These are phyloP conservation scores for Pharmacophagus antenor DNA, from an alignment of 2,888 invertebrate genomes.

Conservation along the genomic window DNA sequence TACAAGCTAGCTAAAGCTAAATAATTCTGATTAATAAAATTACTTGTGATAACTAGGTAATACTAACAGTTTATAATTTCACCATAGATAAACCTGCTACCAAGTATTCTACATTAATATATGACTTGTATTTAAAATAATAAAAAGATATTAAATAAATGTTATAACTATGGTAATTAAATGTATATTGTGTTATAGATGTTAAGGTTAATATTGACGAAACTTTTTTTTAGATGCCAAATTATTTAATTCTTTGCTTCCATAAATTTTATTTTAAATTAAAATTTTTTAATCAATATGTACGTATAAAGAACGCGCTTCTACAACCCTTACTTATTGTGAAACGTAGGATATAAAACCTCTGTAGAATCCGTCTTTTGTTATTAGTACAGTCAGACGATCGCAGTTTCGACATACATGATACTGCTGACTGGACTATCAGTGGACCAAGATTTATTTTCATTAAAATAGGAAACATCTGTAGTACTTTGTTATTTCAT, in stretches of 20 bases:
- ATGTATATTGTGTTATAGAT: background rate
- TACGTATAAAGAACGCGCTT: background rate
- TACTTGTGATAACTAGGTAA: conserved; percentile 24
- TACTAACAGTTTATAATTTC: conserved; percentile 1
- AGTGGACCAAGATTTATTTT: background rate
- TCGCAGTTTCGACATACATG: background rate
- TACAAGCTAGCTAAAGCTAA: background rate
- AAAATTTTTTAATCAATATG: background rate
- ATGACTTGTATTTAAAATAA: conserved; percentile 4
- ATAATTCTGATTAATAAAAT: background rate
- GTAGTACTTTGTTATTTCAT: background rate
- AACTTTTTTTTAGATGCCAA: background rate
- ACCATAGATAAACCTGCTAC: background rate
- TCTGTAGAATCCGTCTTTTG: background rate
- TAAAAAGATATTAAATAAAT: conserved; percentile 1
- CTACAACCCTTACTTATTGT: too few species aligned
- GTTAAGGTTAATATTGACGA: background rate
- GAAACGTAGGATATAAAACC: too few species aligned
- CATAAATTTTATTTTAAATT: background rate
- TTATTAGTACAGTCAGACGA: background rate
- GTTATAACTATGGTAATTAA: background rate
- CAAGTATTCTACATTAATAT: background rate
- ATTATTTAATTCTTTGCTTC: too few species aligned
- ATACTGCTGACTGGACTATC: background rate
- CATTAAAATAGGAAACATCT: background rate